Evolutionary conservation across 2,797 vertebrate species (phyloP).

Genomic region (Bovichtus variegatus): DNA sequence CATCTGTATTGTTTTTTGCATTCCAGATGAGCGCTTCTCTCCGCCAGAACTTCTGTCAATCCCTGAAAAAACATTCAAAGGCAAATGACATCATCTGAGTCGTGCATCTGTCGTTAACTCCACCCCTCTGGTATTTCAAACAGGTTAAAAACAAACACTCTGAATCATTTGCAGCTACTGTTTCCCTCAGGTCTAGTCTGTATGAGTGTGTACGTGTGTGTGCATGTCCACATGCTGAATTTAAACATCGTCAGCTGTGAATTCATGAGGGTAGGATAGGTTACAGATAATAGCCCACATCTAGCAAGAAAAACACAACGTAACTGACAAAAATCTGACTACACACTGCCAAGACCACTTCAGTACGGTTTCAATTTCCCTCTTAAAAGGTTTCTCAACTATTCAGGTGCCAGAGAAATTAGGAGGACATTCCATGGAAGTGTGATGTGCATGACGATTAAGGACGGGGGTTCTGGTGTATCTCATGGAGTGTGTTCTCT

Average conservation of each 20-base stretch:
- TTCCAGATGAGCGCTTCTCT: constrained; percentile 9
- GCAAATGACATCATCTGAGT: neutral
- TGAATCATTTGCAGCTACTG: constrained; percentile 31
- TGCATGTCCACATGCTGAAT: constrained; percentile 32
- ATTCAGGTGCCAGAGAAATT: constrained; percentile 45
- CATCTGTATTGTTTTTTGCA: neutral
- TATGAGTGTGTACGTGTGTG: neutral
- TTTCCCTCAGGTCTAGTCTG: constrained; percentile 3
- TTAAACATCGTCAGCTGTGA: constrained; percentile 50
- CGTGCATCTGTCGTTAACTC: neutral
- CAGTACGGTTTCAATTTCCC: constrained; percentile 37
- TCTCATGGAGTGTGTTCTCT: constrained; percentile 31
- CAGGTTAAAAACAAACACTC: constrained; percentile 41
- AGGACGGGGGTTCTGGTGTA: constrained; percentile 31
- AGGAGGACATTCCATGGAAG: constrained; percentile 32
- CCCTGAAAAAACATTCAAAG: neutral
- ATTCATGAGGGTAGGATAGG: constrained; percentile 41
- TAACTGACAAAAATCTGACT: constrained; percentile 35
- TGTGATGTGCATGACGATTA: neutral
- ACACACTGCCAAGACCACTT: constrained; percentile 48
- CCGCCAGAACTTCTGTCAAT: neutral
- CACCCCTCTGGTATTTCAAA: constrained; percentile 21
- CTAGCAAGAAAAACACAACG: constrained; percentile 47
- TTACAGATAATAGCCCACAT: constrained; percentile 60
- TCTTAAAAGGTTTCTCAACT: constrained; percentile 46